Base-by-base conservation (phyloP, 2,888 invertebrate genomes). In the Branchipolynoe longqiensis region DNA sequence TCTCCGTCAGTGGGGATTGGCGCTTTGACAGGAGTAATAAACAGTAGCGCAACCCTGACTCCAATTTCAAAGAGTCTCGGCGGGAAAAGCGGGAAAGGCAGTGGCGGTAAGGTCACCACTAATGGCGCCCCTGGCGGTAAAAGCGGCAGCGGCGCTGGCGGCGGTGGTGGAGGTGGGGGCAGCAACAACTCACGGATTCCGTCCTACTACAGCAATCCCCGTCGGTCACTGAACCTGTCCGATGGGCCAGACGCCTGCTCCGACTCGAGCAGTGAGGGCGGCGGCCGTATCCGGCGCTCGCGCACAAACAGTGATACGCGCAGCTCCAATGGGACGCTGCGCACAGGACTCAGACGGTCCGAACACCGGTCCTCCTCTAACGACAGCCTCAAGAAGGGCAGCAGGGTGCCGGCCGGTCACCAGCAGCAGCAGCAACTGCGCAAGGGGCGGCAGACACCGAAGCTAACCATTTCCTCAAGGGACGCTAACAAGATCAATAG, bases 241-340 rank as follows among this genome's bases (percentile, higher is more conserved):
- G 78, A 78, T 28, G 78, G 78, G 8, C 78, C 78, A 12, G 78
- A 78, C 25, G 48, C 48, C 18, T 78, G 78, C 28, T 78, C 78
- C 33, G 78, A 78, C 31, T 78, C 78, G 3, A 78, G 78, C 33
- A 78, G 78, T 28, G 78, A 78, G 28, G 78, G 78, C 1, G 78
- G 78, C 1, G 78, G 78, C 25, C 25, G 78, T 12, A 78, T 48
- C n/a, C 18, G 78, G 22, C 18, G 69, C 14, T 69, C 69, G 0
- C 33, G 78, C 1, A 78, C 78, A n/a, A 78, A 78, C 28, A 78
- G 78, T 48, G 78, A 78, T 31, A 33, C 78, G 22, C 14, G 28
- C 4, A 78, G 78, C 18, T 78, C 78, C 12, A 78, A 48, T 48
- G 78, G 78, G 28, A 78, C 78, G 14, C 25, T 54, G 1, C 41